Evolutionary conservation across 2,113 vertebrate genomes (phyloP).

Genomic region (Aspiorhynchus laticeps): DNA sequence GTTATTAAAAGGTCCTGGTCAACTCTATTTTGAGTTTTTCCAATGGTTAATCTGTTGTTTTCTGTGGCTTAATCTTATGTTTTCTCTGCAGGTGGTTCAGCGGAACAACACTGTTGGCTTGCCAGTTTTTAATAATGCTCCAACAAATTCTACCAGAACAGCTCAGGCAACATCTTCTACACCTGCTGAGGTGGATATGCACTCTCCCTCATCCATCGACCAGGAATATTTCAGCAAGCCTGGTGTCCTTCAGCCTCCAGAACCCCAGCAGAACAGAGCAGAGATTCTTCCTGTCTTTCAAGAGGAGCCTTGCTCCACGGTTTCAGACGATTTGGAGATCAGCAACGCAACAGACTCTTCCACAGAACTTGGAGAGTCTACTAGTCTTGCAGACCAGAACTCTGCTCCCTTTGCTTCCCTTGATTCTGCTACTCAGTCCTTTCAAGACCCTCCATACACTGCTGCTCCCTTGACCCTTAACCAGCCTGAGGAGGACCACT

Average conservation of each 20-base stretch:
- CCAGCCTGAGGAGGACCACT: slow-evolving; percentile 68
- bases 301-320: background rate
- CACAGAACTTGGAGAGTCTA: background rate
- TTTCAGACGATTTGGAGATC: slow-evolving; percentile 30
- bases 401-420: background rate
- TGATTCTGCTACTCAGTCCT: slow-evolving; percentile 11
- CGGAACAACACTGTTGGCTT: background rate
- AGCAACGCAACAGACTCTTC: background rate
- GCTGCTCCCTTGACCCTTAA: slow-evolving; percentile 17
- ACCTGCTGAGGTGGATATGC: background rate
- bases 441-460: slow-evolving; percentile 34
- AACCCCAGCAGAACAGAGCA: slow-evolving; percentile 41
- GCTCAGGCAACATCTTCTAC: slow-evolving; percentile 5
- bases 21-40: background rate
- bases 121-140: background rate
- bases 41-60: background rate
- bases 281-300: background rate
- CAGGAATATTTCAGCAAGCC: slow-evolving; percentile 69
- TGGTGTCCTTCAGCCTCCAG: slow-evolving; percentile 29
- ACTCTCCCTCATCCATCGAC: background rate
- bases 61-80: background rate
- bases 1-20: background rate
- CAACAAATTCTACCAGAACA: background rate
- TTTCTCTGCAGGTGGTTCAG: slow-evolving; percentile 40
- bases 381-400: background rate